A percentile compares a stretch with the other conserved stretches of the same genome.
phyloP scores from a whole-genome alignment of 2,888 invertebrate genomes.

The Capitulum mitella region DNA sequence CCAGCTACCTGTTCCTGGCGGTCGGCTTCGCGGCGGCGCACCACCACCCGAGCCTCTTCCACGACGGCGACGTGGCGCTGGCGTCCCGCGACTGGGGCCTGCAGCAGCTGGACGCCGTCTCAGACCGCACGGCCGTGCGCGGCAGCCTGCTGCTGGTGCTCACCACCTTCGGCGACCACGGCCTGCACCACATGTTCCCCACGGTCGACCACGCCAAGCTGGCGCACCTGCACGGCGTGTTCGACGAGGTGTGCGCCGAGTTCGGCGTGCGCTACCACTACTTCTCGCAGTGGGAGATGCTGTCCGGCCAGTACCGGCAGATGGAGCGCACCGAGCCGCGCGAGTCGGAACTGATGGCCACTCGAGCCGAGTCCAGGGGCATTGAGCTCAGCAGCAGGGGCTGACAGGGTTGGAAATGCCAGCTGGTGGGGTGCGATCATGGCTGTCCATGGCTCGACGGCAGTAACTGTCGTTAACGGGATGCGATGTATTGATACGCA shows the following conservation, averaged over 20 bases:
- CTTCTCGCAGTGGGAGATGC: slow-evolving; percentile 52
- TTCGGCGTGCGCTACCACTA: slow-evolving; percentile 50
- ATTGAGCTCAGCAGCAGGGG: no score
- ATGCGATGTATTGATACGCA: no score
- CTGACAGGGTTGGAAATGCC: no score
- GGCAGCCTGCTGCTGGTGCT: slow-evolving; percentile 58
- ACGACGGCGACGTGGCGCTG: slow-evolving; percentile 65
- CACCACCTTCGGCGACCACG: slow-evolving; percentile 68
- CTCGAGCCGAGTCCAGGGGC: no score
- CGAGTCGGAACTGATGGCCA: neutral
- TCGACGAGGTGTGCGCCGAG: slow-evolving; percentile 57
- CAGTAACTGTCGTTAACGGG: no score
- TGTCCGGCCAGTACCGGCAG: slow-evolving; percentile 61
- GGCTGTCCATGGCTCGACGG: no score
- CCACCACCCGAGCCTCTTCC: slow-evolving; percentile 69
- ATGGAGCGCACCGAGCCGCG: slow-evolving; percentile 39
- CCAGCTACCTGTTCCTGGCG: slow-evolving; percentile 44
- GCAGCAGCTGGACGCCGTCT: slow-evolving; percentile 63
- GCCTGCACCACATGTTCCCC: slow-evolving; percentile 71
- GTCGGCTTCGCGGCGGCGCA: slow-evolving; percentile 67
- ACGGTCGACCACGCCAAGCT: slow-evolving; percentile 64
- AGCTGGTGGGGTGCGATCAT: no score
- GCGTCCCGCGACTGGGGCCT: slow-evolving; percentile 64
- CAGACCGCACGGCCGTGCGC: slow-evolving; percentile 61
- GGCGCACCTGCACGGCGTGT: slow-evolving; percentile 56